Conservation (phyloP, 2,113 vertebrate species). For the Lanius collurio region DNA sequence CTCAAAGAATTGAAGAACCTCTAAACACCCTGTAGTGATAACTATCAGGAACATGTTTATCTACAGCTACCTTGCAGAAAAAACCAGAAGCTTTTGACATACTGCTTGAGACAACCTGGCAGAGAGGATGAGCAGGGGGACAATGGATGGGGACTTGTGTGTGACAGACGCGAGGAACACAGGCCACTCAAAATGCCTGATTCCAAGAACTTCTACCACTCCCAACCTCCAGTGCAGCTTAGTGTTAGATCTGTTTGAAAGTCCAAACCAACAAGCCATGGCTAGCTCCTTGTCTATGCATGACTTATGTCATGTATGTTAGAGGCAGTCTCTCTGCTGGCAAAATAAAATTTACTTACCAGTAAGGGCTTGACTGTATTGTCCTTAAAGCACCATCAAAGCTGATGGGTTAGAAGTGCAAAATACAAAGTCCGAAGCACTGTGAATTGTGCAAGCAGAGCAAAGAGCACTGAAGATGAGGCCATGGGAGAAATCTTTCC, state of each 20-base stretch:
- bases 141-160: neutral
- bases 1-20: neutral
- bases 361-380: neutral
- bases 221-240: neutral
- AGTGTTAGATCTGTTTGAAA: neutral
- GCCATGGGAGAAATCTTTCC: neutral
- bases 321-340: neutral
- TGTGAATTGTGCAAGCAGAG: neutral
- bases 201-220: neutral
- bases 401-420: neutral
- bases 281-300: neutral
- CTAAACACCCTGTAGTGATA: neutral
- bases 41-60: neutral
- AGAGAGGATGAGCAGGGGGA: neutral
- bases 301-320: neutral
- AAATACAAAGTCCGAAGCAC: neutral
- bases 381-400: neutral
- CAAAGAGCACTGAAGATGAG: neutral
- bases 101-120: neutral
- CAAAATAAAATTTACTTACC: neutral
- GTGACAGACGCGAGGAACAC: neutral
- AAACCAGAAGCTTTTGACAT: neutral
- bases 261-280: neutral
- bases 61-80: neutral
- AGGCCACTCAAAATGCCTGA: fast-evolving